Base-by-base conservation (phyloP, 2,888 invertebrate species). In the Rambutsinella grinnellia region DNA sequence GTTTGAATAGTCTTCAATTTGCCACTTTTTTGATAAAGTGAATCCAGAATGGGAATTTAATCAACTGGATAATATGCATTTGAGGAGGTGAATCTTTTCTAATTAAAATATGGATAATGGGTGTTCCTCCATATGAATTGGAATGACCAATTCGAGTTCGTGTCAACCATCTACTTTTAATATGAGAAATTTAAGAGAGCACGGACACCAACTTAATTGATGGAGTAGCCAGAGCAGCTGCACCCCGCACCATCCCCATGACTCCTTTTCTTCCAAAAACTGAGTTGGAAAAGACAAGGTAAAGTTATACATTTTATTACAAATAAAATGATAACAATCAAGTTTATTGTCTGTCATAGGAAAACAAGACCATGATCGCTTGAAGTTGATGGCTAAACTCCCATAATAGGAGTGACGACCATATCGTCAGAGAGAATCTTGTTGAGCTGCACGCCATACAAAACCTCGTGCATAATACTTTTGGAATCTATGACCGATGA, bases 321-420 rank as follows among this genome's bases (percentile, higher is more conserved):
- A 60, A 28, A 60, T n/a, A 66, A 53, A 74, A 74, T 65, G 72
- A 66, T 74, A 74, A 54, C 51, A 74, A 74, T 74, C 65, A 74
- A 74, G 66, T 74, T 66, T 66, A 71, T 66, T 66, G 65, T 58
- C 57, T 63, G 60, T 53, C 65, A 57, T 74, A 65, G 66, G 13
- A 60, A 51, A 44, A 66, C 66, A 66, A 72, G 65, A 66, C 60
- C 66, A 66, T 61, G 72, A 66, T 63, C 62, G 44, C 70, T 56
- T 70, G 46, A 62, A 70, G 56, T 70, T 70, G 70, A 70, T 74
- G 72, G 72, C 44, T 36, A 13, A 27, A 53, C 66, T 54, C 53
- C 72, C 72, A 74, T 58, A 66, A 60, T 66, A 58, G 72, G 72
- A 46, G 23, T 26, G 72, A 66, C 17, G 60, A 66, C 65, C 72